phyloP scores from a whole-genome alignment of 2,113 vertebrate genomes.

The Psephotus haematonotus region DNA sequence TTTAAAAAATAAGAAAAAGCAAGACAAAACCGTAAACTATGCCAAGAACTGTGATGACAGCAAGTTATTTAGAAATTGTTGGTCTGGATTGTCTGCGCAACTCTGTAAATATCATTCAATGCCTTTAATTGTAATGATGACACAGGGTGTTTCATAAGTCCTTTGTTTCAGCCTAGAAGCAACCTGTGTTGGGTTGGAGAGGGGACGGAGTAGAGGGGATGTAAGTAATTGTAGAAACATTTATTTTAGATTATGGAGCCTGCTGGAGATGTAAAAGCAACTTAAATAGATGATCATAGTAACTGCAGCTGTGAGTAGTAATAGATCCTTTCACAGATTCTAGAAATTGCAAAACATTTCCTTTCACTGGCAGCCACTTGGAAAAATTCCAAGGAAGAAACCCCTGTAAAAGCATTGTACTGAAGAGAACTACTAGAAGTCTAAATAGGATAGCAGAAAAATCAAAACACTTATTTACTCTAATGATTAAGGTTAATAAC shows the following conservation, averaged over 20 bases:
- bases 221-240: background rate
- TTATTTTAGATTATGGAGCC: background rate
- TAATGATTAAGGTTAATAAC: background rate
- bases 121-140: background rate
- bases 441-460: background rate
- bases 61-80: background rate
- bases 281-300: background rate
- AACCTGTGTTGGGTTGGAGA: background rate
- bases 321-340: background rate
- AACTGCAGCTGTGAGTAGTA: background rate
- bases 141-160: background rate
- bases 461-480: background rate
- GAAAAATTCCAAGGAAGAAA: background rate
- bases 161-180: background rate
- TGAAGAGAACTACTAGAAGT: background rate
- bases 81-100: background rate
- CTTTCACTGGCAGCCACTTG: background rate
- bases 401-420: background rate
- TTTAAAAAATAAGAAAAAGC: background rate
- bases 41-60: background rate
- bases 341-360: background rate
- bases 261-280: background rate
- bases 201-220: background rate
- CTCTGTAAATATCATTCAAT: background rate
- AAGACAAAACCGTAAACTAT: background rate